Base-by-base conservation (phyloP, 2,797 vertebrate species). In the Oryzias sinensis region DNA sequence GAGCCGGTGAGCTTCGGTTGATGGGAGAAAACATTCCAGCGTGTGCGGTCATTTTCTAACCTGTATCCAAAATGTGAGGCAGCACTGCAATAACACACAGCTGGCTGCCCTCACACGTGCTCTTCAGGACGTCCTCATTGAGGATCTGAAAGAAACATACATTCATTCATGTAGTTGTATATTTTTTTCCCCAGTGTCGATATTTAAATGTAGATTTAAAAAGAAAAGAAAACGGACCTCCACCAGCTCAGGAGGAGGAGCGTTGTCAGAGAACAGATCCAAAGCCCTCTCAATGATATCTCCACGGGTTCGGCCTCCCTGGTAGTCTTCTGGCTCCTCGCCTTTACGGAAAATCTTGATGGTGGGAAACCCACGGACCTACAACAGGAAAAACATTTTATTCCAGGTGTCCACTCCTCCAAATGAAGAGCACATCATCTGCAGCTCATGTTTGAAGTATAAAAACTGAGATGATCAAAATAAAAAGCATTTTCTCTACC, bases 311-410 rank as follows among this genome's bases (percentile, higher is more conserved):
- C 95, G 92, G 1, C 96, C 96, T 48, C 96, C 97, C 6, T 95
- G 94, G 62, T 94, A 98, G 83, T 98, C 96, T 72, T 93, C 89
- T 0, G 95, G 95, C 48, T 95, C 91, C 71, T 98, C 96, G 41
- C 96, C 96, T 89, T 96, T 98, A 75, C 94, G 94, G 88, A 99
- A 99, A 59, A 99, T 88, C 89, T 99, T 98, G 83, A 99, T 98
- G 42, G 95, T 96, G 64, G 97, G 97, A 81, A 98, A 99, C 59
- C 97, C 96, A 58, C 93, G 91, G 70, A 99, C 90, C 97, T 99
- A 62, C 5, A 37, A 67, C 44, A 52, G 3, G 59, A 13, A 47
- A 47, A 0, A 40, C 22, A 42, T 61, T 49, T 6, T 53, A 4
- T 43, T 44, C 3, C 20, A 41, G 43, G 41, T 13, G 41, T 13